A percentile compares a stretch with the other conserved stretches of the same genome.
phyloP scores from a whole-genome alignment of 2,797 vertebrate species.

The Spondyliosoma cantharus region DNA sequence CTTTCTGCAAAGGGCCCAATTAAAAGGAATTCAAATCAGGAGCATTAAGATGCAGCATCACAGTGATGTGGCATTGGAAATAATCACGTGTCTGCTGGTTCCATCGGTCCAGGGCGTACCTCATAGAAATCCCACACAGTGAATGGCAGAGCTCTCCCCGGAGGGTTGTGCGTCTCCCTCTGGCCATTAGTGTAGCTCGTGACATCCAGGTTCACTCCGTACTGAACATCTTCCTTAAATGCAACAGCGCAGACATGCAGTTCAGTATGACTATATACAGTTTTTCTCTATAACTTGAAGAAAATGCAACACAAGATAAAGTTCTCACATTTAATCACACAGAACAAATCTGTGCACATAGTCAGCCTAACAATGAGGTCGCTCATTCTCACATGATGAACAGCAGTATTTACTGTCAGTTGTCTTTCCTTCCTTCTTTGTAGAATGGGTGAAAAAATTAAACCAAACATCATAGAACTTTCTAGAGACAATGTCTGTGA shows the following conservation, averaged over 20 bases:
- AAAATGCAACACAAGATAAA: neutral
- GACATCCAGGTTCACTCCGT: constrained; percentile 94
- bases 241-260: neutral
- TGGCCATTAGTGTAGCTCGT: constrained; percentile 91
- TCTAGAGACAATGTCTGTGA: neutral
- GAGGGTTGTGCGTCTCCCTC: constrained; percentile 92
- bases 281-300: too few relatives aligned
- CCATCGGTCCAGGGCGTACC: constrained; percentile 65
- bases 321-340: neutral
- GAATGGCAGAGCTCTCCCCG: constrained; percentile 89
- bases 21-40: constrained; percentile 7
- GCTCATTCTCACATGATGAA: constrained; percentile 2
- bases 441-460: too few relatives aligned
- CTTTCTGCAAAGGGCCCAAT: constrained; percentile 24
- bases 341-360: neutral
- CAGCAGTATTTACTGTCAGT: too few relatives aligned
- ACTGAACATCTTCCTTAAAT: constrained; percentile 88
- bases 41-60: constrained; percentile 10
- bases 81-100: neutral
- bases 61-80: neutral
- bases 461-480: too few relatives aligned
- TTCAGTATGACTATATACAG: too few relatives aligned
- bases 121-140: constrained; percentile 93
- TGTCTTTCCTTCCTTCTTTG: neutral
- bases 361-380: neutral